Percentiles rank a stretch among this genome's conserved stretches.
These are phyloP conservation scores for Petrocephalus microphthalmus DNA, from an alignment of 2,113 vertebrate genomes.

Conservation along the genomic window DNA sequence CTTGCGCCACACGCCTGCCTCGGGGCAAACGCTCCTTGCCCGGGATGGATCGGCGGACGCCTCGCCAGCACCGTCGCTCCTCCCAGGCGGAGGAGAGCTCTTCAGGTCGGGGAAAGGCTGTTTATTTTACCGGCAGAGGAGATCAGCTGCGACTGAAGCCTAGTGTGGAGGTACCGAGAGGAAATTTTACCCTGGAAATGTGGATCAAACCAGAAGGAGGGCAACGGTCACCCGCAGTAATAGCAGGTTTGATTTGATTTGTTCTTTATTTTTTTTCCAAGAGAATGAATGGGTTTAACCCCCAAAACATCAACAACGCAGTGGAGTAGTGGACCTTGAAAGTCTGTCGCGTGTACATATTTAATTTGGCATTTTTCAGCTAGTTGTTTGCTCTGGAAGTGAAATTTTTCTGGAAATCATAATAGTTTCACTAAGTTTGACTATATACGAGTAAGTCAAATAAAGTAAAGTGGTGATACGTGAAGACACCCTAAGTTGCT, in stretches of 20 bases:
- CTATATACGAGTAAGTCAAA: not conserved
- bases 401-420: not conserved
- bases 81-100: slow-evolving; percentile 69
- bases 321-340: not conserved
- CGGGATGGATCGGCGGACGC: slow-evolving; percentile 71
- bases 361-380: not conserved
- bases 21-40: slow-evolving; percentile 85
- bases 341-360: not conserved
- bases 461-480: not conserved
- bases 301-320: not conserved
- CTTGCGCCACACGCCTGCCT: slow-evolving; percentile 93
- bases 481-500: not conserved
- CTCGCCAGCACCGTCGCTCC: slow-evolving; percentile 79
- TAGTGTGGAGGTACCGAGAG: slow-evolving; percentile 84
- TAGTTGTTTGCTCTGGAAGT: not conserved
- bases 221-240: slow-evolving; percentile 87
- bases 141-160: slow-evolving; percentile 90
- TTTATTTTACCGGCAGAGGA: slow-evolving; percentile 87
- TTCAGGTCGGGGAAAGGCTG: slow-evolving; percentile 74
- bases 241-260: slow-evolving; percentile 70
- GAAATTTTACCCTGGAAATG: slow-evolving; percentile 90
- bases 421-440: not conserved
- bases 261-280: slow-evolving; percentile 36
- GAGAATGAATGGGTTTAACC: slow-evolving; percentile 25
- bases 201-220: slow-evolving; percentile 95